Base-by-base conservation (phyloP, 2,113 vertebrate species). In the Sitta europaea region DNA sequence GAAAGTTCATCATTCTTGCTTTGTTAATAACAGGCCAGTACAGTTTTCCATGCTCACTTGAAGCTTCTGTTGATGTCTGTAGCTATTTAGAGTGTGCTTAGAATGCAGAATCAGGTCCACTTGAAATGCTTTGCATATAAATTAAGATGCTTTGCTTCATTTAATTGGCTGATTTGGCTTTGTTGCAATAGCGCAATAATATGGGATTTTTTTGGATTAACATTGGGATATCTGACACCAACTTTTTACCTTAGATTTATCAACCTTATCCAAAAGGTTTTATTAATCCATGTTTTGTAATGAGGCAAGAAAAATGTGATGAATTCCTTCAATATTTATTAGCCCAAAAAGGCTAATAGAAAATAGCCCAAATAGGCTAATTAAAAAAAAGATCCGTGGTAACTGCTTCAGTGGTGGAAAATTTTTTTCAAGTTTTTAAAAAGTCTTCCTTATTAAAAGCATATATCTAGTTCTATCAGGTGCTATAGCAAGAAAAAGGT, bases 81-180 rank as follows among this genome's bases (percentile, higher is more conserved):
- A 42, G 83, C 87, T 91, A 10, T 92, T 80, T 27, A 42, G 45
- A 86, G 14, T 77, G 68, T 94, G 92, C 71, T 58, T 83, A 14
- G 93, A 93, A 93, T 96, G 65, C 63, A 80, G 94, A 90, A 95
- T 86, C 82, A 68, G 63, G 93, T 88, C 93, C 88, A 67, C 68
- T 86, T 93, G 78, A 96, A 80, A 79, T 80, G 76, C 43, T 93
- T 88, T 65, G 67, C 78, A 84, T 96, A 67, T 76, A 94, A 90
- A 94, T 88, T 51, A 88, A 92, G 51, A 90, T 93, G 51, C 51
- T 95, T 92, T 94, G 33, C 82, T 84, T 92, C 42, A 58, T 83
- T 93, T 96, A 92, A 95, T 91, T 88, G 90, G 12, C 55, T 86
- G 75, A 40, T 86, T 81, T 88, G 61, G 63, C 67, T 90, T 90